Conservation (phyloP, 2,113 vertebrate species). For the Pomatorhinus ruficollis region DNA sequence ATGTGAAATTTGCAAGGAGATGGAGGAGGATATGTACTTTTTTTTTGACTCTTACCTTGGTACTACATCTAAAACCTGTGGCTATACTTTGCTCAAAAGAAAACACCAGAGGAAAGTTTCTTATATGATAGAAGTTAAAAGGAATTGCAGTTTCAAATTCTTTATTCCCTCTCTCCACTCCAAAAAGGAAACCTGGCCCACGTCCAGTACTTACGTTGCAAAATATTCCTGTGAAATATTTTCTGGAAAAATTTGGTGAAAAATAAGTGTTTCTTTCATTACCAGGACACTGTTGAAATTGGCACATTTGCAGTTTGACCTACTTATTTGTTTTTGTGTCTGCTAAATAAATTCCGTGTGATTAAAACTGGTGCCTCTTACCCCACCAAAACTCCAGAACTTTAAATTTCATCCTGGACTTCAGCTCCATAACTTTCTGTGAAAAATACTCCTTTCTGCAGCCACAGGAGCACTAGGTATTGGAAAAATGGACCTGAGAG, state of each 20-base stretch:
- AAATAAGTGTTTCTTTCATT: slow-evolving; percentile 46
- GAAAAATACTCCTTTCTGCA: neutral
- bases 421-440: slow-evolving; percentile 6
- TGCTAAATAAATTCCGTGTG: slow-evolving; percentile 44
- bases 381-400: neutral
- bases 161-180: neutral
- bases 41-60: neutral
- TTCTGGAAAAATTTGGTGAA: slow-evolving; percentile 19
- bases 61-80: neutral
- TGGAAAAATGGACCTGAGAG: neutral
- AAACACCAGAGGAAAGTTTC: neutral
- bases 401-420: slow-evolving; percentile 17
- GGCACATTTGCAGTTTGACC: slow-evolving; percentile 39
- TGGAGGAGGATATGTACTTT: neutral
- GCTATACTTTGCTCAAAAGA: neutral
- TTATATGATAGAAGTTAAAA: neutral
- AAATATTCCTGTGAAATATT: slow-evolving; percentile 30
- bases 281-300: slow-evolving; percentile 27
- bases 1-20: neutral
- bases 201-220: slow-evolving; percentile 13
- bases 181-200: neutral
- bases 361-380: neutral
- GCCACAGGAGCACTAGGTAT: neutral
- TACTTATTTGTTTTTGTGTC: slow-evolving; percentile 41
- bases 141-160: neutral